Conservation (phyloP, 2,888 invertebrate genomes). For the Machimus rusticus region DNA sequence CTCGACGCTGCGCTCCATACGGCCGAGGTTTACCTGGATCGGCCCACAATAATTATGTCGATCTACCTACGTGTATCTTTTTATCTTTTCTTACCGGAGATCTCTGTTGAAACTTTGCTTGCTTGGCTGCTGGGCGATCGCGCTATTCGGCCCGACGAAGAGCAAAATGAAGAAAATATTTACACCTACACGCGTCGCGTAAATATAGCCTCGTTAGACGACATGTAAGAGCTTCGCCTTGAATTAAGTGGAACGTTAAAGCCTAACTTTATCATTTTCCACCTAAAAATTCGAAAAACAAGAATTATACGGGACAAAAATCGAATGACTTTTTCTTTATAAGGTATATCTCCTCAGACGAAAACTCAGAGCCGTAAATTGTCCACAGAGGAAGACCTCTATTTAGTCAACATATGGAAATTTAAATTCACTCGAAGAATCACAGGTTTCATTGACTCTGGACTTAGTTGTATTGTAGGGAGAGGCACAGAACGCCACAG, state of each 20-base stretch:
- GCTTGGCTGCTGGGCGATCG: background rate
- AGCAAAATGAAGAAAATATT: slow-evolving; percentile 1
- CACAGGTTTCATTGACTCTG: background rate
- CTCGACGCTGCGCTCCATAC: background rate
- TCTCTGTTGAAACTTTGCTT: slow-evolving; percentile 14
- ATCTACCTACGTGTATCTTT: slow-evolving; percentile 41
- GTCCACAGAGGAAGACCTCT: background rate
- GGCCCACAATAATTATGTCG: slow-evolving; percentile 40
- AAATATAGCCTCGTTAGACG: background rate
- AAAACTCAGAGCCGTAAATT: background rate
- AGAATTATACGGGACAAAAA: background rate
- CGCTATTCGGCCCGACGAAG: background rate
- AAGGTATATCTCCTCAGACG: background rate
- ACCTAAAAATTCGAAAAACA: background rate
- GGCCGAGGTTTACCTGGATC: slow-evolving; percentile 12
- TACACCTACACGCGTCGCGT: slow-evolving; percentile 30
- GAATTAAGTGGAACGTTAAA: background rate
- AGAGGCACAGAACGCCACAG: background rate
- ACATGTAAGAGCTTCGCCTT: background rate
- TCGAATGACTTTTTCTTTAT: background rate
- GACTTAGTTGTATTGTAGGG: background rate
- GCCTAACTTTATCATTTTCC: background rate
- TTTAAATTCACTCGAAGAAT: background rate
- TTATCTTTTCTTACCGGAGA: background rate
- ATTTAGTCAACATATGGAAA: background rate